phyloP scores from a whole-genome alignment of 2,797 vertebrate species.

The Cuculus canorus region DNA sequence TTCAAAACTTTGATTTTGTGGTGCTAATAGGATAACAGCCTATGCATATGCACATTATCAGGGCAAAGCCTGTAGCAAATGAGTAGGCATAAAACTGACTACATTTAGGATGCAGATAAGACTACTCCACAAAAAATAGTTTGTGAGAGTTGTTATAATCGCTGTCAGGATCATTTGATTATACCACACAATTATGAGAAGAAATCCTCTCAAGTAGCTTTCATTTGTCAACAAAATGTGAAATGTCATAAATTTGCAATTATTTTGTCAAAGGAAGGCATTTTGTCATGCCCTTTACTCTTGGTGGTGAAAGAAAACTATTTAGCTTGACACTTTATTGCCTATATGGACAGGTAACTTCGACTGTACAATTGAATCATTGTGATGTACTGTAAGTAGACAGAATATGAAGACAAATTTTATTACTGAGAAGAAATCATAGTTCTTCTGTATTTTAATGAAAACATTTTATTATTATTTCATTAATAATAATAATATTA shows the following conservation, averaged over 20 bases:
- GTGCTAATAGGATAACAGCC: not conserved
- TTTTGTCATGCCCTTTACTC: not conserved
- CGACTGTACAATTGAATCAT: not conserved
- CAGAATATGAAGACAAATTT: not conserved
- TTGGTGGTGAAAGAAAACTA: not conserved
- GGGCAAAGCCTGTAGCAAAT: not conserved
- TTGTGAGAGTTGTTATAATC: not conserved
- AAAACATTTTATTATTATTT: not conserved
- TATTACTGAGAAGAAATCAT: not conserved
- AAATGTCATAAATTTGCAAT: not conserved
- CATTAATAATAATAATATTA: not conserved
- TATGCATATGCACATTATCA: not conserved
- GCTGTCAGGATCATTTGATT: not conserved
- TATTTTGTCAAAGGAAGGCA: not conserved
- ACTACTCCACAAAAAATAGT: not conserved
- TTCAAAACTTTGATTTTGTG: not conserved
- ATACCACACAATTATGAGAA: not conserved
- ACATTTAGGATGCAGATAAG: not conserved
- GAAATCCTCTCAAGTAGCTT: not conserved
- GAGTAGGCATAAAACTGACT: not conserved
- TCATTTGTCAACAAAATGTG: not conserved
- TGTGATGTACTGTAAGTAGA: not conserved
- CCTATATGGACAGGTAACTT: not conserved
- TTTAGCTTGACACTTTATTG: not conserved
- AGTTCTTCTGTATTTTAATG: not conserved